These are phyloP conservation scores for Phyllostomus hastatus DNA, from an alignment of 2,113 vertebrate species.

Conservation along the genomic window DNA sequence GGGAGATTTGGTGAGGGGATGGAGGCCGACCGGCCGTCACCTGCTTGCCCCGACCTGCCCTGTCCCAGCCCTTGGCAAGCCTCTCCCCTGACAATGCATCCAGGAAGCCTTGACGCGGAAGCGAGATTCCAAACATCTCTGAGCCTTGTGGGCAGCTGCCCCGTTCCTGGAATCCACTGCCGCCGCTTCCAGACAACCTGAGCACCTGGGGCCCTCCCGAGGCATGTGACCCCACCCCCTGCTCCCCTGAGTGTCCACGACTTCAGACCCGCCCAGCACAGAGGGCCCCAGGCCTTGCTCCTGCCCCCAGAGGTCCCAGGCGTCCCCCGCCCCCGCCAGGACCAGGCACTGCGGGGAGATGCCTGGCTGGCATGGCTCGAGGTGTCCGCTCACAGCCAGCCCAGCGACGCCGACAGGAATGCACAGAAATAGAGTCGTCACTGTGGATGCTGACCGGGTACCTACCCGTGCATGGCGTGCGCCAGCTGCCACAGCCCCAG, in stretches of 20 bases:
- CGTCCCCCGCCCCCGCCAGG: not conserved
- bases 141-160: accelerated
- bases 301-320: not conserved
- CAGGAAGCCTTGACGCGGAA: accelerated
- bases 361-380: accelerated
- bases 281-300: not conserved
- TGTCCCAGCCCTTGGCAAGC: accelerated
- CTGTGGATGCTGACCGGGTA: accelerated
- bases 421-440: not conserved
- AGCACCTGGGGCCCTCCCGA: accelerated
- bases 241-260: not conserved
- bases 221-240: accelerated
- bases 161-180: not conserved
- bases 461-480: accelerated
- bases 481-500: not conserved
- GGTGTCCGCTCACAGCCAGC: accelerated
- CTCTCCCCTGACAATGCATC: accelerated
- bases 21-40: accelerated
- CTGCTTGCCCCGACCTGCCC: not conserved
- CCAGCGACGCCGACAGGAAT: accelerated
- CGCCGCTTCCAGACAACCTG: accelerated
- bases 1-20: accelerated
- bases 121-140: accelerated
- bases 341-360: accelerated
- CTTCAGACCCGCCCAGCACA: not conserved